Evolutionary conservation across 2,888 invertebrate genomes (phyloP), one percentile per base, ranked within the genome.

Genomic region (Periphyllus acericola): DNA sequence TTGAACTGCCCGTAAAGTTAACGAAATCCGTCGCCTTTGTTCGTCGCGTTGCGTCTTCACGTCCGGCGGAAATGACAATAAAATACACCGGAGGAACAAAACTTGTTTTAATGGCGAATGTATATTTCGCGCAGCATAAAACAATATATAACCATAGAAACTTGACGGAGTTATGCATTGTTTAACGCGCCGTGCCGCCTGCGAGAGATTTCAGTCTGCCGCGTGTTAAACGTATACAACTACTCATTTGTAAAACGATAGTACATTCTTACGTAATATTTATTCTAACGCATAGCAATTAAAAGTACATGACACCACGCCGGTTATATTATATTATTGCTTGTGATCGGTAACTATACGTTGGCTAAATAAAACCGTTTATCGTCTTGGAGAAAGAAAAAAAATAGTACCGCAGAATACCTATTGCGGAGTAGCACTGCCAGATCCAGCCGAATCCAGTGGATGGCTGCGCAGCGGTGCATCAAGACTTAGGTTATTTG

Each of bases 11-110:
- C 1, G 72, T 72, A 36, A 80, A 66, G 36, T 80, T 60, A 60
- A 36, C n/a, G 36, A 66, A 66, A 80, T n/a, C 36, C 36, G 79
- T 25, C 55, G 79, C 34, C 55, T 66, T 80, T 80, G 60, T 60
- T 66, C n/a, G 32, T 66, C n/a, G 32, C 36, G 55, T 36, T 36
- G 55, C 46, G 34, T 80, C 21, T 60, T 66, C n/a, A 36, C n/a
- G 60, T 66, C 60, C 36, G n/a, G 36, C 80, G 36, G 80, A 80
- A 66, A 80, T 36, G 11, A 68, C 68, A 68, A 68, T 68, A 68
- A n/a, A 68, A n/a, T 3, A 29, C 68, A 25, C 29, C 19, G 66
- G 29, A 21, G 9, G 29, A 29, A 68, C 68, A 11, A 29, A 68
- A 68, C 68, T 29, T n/a, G 68, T 68, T 68, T 29, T 68, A 68